Evolutionary conservation across 2,113 vertebrate genomes (phyloP), one percentile per base, ranked within the genome.

Genomic region (Cygnus atratus): DNA sequence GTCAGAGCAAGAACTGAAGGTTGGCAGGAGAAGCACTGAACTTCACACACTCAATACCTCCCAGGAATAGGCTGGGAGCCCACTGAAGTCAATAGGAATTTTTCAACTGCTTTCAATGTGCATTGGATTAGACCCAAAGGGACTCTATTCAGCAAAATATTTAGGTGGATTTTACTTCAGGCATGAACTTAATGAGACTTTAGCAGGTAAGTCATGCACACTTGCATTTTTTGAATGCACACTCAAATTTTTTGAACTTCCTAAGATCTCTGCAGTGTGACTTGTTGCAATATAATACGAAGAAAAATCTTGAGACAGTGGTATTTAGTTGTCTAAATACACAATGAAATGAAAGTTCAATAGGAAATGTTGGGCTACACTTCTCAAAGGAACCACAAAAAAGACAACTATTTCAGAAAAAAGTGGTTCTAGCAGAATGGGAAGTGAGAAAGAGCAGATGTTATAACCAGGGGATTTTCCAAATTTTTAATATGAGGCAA

Each of bases 381-480:
- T 87, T 88, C 77, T 95, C 88, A 96, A 92, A 94, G 35, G 61
- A 95, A 95, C 92, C 90, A 96, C 93, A 95, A 94, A 89, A 97
- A 85, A 83, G 87, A 43, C 76, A 72, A 82, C n/a, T 61, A 24
- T 81, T 95, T 95, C 37, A 87, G 43, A 39, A 59, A 59, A 29
- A 31, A 31, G 16, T 20, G 13, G 24, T 50, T 74, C 13, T 66
- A 65, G 43, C 59, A n/a, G 37, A 92, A 94, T 54, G 76, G 83
- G 93, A 96, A 95, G 84, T 94, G 54, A 94, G 92, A 84, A 88
- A 96, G 88, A 92, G 10, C 74, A 96, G 84, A 91, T 0, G 2
- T 87, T 90, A 61, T 58, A 81, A 92, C 61, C 25, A 82, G 44
- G 94, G 95, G 95, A 87, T 94, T 96, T 96, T 94, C 92, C 77